Evolutionary conservation across 2,797 vertebrate genomes (phyloP), one percentile per base, ranked within the genome.

Genomic region (Scolopax bukidnonensis): DNA sequence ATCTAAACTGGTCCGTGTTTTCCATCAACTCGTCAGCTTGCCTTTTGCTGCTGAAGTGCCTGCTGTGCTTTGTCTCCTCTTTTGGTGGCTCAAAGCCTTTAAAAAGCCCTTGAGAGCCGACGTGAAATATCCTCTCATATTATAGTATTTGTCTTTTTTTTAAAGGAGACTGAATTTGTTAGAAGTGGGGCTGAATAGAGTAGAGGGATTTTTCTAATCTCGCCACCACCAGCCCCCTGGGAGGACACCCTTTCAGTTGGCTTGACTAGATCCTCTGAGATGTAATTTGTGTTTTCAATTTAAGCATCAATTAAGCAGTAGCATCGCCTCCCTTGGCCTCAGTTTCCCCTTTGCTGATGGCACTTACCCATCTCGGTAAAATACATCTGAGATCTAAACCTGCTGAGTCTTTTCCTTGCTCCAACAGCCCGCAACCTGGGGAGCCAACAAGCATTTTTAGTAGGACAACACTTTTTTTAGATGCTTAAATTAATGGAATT

Each of bases 11-110:
- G 78, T 84, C 70, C 1, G 0, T 89, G 84, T 95, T 92, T 93
- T 93, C 94, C 85, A 47, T 70, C 86, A 54, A 32, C 56, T 78
- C 83, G 19, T 91, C 90, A 90, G 75, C 78, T 74, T 80, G 82
- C 71, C 67, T 88, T 79, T 88, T 71, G 80, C 83, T 84, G 86
- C 84, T 73, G 70, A 45, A 87, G 81, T 32, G 68, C 95, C 87
- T 84, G 94, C 93, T 94, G 94, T 56, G 93, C 93, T 87, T 88
- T 79, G 45, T 36, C 78, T 76, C 84, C 83, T 76, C 56, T 89
- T 91, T 87, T 64, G 15, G 36, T 92, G 92, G 81, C 94, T 95
- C 93, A 70, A 63, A 94, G 93, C 83, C 83, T 17, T 4, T 36
- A 82, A 90, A 89, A 94, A 92, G 84, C 88, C 77, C 90, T 90